Conservation (phyloP, 1,140 invertebrate species). For the Drosophila eugracilis region DNA sequence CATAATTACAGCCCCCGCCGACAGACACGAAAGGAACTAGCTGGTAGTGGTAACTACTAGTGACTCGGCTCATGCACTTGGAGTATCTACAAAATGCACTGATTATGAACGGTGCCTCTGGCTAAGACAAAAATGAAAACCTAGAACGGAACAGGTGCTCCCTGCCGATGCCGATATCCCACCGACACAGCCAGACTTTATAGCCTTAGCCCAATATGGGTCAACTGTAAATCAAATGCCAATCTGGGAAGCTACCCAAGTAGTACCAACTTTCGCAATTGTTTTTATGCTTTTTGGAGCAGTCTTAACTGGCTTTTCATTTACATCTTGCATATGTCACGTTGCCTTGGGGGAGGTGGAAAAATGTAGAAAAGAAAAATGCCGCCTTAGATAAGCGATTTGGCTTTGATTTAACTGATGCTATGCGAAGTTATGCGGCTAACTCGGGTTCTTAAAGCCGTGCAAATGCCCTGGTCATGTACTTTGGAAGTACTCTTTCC, state of each 20-base stretch:
- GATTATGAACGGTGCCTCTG: conserved; percentile 67
- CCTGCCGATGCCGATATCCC: conserved; percentile 1
- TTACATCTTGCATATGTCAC: conserved; percentile 48
- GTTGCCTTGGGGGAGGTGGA: conserved; percentile 35
- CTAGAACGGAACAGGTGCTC: conserved; percentile 43
- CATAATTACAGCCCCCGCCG: conserved; percentile 66
- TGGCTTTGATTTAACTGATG: conserved; percentile 79
- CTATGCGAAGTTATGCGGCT: conserved; percentile 75
- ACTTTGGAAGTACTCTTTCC: conserved; percentile 6
- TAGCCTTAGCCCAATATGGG: conserved; percentile 68
- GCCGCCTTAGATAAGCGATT: conserved; percentile 80
- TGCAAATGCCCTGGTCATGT: conserved; percentile 38
- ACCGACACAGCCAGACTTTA: conserved; percentile 26
- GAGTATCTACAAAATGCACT: conserved; percentile 76
- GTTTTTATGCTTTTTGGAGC: conserved; percentile 4
- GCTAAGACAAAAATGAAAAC: conserved; percentile 11
- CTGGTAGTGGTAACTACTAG: conserved; percentile 28
- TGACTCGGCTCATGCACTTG: conserved; percentile 53
- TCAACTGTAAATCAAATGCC: conserved; percentile 55
- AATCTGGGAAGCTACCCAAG: conserved; percentile 10
- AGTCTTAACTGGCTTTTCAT: conserved; percentile 4
- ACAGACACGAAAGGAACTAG: conserved; percentile 76
- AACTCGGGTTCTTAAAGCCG: conserved; percentile 5
- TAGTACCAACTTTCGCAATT: conserved; percentile 13
- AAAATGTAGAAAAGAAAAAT: conserved; percentile 49